Evolutionary conservation across 37 sponge, comb jelly and placozoan genomes (phyloP), one percentile per base, ranked within the genome.

Genomic region (Agelas oroides): DNA sequence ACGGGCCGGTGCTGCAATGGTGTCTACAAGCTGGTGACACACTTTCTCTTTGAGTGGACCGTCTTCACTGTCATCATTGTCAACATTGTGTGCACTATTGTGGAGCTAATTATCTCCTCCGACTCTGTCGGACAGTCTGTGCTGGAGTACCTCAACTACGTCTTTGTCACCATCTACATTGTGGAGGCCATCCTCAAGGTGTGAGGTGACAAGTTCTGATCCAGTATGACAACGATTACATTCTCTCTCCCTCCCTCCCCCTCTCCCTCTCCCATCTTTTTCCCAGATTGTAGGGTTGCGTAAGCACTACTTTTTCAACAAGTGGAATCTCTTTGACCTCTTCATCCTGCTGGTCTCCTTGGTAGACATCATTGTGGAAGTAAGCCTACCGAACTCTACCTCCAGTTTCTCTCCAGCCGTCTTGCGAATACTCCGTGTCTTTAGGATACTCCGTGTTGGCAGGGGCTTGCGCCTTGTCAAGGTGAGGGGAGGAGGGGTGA

Each of bases 261-360:
- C n/a, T 37, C 21, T 71, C 38, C 40, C 46, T 38, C 31, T 3
- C 3, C 31, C 66, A 33, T 66, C 66, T 25, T n/a, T 23, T 8
- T 46, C 46, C 46, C 46, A 92, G 86, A 73, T 92, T 14, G 70
- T 87, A 62, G 96, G 96, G 0, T 91, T 90, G 81, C n/a, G 91
- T 65, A 65, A 85, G 72, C 79, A 96, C 82, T 96, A 92, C 84
- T 96, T 89, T 75, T 77, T 71, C 25, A 86, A 73, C 70, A 79
- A 79, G 34, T 94, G 92, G 93, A 94, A 94, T 70, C 2, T 86
- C 17, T 80, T 92, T 37, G 97, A 97, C 46, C 68, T 97, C 31
- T 53, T 83, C 38, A 86, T 97, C 28, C 70, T 94, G 65, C 63
- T 84, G 53, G 56, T 94, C 27, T 87, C 90, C 5, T 23, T 91